These are phyloP conservation scores for Eristalis arbustorum DNA, from an alignment of 2,888 invertebrate species.

Conservation along the genomic window DNA sequence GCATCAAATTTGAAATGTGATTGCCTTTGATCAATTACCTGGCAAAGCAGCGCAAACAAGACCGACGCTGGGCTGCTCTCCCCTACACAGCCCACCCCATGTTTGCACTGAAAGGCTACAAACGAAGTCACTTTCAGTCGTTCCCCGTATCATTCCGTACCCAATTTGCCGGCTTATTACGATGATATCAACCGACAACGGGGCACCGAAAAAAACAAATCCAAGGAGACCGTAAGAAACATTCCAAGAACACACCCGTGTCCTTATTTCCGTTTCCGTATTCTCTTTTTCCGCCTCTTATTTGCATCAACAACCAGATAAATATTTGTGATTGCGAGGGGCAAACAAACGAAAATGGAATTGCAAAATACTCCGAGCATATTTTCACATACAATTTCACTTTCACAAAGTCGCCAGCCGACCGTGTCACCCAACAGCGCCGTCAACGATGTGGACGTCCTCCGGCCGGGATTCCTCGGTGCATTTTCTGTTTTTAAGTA, in stretches of 20 bases:
- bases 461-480: not conserved
- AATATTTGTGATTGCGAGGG: slow-evolving; percentile 56
- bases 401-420: slow-evolving; percentile 1
- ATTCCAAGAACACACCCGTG: slow-evolving; percentile 21
- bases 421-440: not conserved
- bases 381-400: slow-evolving; percentile 52
- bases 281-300: slow-evolving; percentile 53
- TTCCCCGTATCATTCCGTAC: slow-evolving; percentile 24
- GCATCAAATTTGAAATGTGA: not conserved
- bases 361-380: slow-evolving; percentile 36
- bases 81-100: not conserved
- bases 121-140: slow-evolving; percentile 40
- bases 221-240: not conserved
- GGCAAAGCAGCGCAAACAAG: no score
- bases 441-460: not conserved
- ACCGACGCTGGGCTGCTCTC: no score
- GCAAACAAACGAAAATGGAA: slow-evolving; percentile 63
- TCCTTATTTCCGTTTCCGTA: slow-evolving; percentile 57
- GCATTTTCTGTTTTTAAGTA: not conserved
- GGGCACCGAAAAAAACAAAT: not conserved
- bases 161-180: slow-evolving; percentile 42
- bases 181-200: not conserved
- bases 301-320: slow-evolving; percentile 55
- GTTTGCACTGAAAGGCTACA: slow-evolving; percentile 44
- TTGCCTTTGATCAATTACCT: not conserved